phyloP scores from a whole-genome alignment of 2,888 invertebrate species.

The Orthonychiurus folsomi region DNA sequence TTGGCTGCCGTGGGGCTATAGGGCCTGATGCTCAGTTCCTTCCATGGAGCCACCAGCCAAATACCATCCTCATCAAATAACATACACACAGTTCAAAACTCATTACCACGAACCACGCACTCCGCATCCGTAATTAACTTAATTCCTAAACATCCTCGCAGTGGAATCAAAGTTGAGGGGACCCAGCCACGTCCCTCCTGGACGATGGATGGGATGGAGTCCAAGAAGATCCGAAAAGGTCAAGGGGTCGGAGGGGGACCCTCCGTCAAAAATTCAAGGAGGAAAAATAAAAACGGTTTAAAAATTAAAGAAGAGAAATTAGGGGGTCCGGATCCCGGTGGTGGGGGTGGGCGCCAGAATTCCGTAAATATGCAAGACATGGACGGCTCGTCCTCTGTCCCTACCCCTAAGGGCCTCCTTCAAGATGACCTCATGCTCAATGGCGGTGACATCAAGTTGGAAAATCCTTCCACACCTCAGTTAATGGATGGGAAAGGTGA shows the following conservation, averaged over 20 bases:
- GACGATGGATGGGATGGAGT: conserved; percentile 21
- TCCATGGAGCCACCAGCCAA: no score
- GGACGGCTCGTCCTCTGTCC: conserved; percentile 26
- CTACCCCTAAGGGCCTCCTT: conserved; percentile 28
- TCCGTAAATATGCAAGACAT: conserved; percentile 29
- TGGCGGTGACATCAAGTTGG: conserved; percentile 39
- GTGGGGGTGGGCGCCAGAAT: conserved; percentile 29
- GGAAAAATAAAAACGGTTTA: conserved; percentile 40
- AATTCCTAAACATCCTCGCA: no score
- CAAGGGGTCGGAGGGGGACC: conserved; percentile 36
- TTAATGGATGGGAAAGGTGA: conserved; percentile 37
- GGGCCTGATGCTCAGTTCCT: no score
- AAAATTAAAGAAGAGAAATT: conserved; percentile 40
- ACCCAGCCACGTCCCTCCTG: no score
- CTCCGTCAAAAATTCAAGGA: conserved; percentile 34
- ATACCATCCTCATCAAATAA: no score
- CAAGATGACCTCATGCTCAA: conserved; percentile 40
- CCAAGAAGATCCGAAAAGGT: conserved; percentile 36
- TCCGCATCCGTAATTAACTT: no score
- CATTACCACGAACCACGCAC: no score
- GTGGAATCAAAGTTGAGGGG: no score
- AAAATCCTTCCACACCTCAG: conserved; percentile 39
- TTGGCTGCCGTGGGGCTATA: no score
- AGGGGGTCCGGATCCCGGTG: conserved; percentile 27
- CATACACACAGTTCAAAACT: no score